Conservation (phyloP, 2,888 invertebrate genomes). For the Aethes cnicana region DNA sequence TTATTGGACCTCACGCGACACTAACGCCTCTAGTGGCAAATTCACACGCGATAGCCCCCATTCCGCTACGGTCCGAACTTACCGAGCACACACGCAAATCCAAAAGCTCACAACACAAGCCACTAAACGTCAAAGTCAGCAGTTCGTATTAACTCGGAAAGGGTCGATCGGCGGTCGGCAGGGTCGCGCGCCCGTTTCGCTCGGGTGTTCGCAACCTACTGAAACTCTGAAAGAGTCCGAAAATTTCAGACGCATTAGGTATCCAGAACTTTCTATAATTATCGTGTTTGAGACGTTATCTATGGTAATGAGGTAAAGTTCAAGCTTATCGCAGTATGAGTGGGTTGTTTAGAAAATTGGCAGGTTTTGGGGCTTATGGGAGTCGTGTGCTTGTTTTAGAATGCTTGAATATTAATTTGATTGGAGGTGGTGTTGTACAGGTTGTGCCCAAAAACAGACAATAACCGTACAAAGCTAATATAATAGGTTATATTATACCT, state of each 20-base stretch:
- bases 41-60: too few species aligned
- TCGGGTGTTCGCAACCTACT: constrained; percentile 35
- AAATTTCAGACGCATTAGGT: constrained; percentile 53
- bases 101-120: constrained; percentile 39
- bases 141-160: constrained; percentile 44
- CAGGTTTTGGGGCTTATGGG: background rate
- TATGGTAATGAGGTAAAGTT: constrained; percentile 24
- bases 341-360: constrained; percentile 11
- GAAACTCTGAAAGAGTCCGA: constrained; percentile 48
- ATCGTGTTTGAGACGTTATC: constrained; percentile 24
- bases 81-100: constrained; percentile 39
- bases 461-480: too few species aligned
- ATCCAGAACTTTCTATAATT: constrained; percentile 21
- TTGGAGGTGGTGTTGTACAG: too few species aligned
- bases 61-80: constrained; percentile 32
- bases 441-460: too few species aligned
- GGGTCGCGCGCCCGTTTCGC: constrained; percentile 66
- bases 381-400: too few species aligned
- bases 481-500: too few species aligned
- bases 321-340: constrained; percentile 7
- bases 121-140: constrained; percentile 46
- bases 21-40: too few species aligned
- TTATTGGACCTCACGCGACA: too few species aligned
- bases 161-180: too few species aligned
- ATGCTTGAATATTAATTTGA: too few species aligned